Conservation (phyloP, 2,888 invertebrate species). For the Chironomus riparius region DNA sequence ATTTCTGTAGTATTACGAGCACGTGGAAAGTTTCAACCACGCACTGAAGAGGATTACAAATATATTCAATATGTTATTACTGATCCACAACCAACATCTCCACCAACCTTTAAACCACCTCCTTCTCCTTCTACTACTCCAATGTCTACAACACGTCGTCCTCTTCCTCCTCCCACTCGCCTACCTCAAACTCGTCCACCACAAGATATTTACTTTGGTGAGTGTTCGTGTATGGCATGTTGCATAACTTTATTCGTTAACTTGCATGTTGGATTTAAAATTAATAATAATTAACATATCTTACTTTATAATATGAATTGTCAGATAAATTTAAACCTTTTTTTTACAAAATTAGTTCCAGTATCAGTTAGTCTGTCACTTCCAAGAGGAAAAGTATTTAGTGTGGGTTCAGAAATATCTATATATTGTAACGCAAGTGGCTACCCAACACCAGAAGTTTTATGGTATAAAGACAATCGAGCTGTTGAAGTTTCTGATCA, state of each 20-base stretch:
- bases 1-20: constrained; percentile 67
- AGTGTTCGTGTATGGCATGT: constrained; percentile 30
- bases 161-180: constrained; percentile 30
- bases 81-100: constrained; percentile 42
- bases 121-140: constrained; percentile 42
- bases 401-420: constrained; percentile 57
- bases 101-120: constrained; percentile 39
- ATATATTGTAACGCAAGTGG: constrained; percentile 70
- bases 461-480: constrained; percentile 71
- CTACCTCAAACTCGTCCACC: constrained; percentile 26
- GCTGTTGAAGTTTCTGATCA: constrained; percentile 49
- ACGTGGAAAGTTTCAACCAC: constrained; percentile 55
- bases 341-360: constrained; percentile 45
- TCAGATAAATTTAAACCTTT: no score
- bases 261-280: no score
- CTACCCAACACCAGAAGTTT: constrained; percentile 63
- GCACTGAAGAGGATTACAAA: constrained; percentile 47
- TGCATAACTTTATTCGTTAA: not conserved
- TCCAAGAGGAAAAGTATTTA: constrained; percentile 43
- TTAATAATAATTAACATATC: no score
- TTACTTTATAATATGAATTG: no score
- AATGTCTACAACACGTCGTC: constrained; percentile 30
- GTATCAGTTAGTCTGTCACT: constrained; percentile 56
- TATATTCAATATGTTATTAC: constrained; percentile 54
- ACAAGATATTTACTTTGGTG: constrained; percentile 30